Conservation (phyloP, 2,888 invertebrate genomes). For the Drosophila subsilvestris region DNA sequence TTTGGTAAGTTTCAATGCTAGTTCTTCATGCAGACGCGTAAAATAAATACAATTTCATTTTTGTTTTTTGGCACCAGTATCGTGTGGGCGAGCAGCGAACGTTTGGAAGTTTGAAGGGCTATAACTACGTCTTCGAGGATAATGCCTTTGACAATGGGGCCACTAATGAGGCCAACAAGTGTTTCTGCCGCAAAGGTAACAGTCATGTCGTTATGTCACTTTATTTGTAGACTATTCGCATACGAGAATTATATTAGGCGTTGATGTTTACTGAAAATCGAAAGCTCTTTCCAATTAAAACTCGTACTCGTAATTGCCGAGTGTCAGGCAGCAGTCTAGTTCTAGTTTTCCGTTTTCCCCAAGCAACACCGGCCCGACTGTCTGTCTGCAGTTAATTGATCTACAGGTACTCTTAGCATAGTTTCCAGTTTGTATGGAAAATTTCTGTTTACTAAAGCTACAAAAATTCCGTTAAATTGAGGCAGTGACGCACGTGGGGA, state of each 20-base stretch:
- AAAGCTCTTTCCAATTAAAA: background rate
- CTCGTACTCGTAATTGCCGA: slow-evolving; percentile 50
- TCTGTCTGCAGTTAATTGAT: slow-evolving; percentile 33
- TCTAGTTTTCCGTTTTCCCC: slow-evolving; percentile 54
- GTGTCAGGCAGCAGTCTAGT: slow-evolving; percentile 53
- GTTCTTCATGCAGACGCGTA: background rate
- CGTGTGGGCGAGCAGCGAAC: slow-evolving; percentile 86
- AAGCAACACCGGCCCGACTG: background rate
- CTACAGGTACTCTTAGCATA: slow-evolving; percentile 8
- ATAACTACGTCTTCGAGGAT: slow-evolving; percentile 90
- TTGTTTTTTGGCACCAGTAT: slow-evolving; percentile 84
- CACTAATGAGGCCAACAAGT: slow-evolving; percentile 89
- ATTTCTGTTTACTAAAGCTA: slow-evolving; percentile 20
- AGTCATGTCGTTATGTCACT: slow-evolving; percentile 16
- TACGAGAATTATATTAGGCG: background rate
- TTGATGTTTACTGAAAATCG: background rate
- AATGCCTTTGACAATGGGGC: slow-evolving; percentile 92
- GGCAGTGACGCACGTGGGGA: slow-evolving; percentile 47
- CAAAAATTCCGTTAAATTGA: slow-evolving; percentile 47
- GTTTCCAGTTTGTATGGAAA: slow-evolving; percentile 39
- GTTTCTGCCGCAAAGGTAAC: slow-evolving; percentile 90
- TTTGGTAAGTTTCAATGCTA: slow-evolving; percentile 86
- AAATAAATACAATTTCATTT: background rate
- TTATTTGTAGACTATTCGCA: background rate
- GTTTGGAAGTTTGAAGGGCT: slow-evolving; percentile 87